phyloP scores from a whole-genome alignment of 2,888 invertebrate species.

The Chrysolina oricalcia region DNA sequence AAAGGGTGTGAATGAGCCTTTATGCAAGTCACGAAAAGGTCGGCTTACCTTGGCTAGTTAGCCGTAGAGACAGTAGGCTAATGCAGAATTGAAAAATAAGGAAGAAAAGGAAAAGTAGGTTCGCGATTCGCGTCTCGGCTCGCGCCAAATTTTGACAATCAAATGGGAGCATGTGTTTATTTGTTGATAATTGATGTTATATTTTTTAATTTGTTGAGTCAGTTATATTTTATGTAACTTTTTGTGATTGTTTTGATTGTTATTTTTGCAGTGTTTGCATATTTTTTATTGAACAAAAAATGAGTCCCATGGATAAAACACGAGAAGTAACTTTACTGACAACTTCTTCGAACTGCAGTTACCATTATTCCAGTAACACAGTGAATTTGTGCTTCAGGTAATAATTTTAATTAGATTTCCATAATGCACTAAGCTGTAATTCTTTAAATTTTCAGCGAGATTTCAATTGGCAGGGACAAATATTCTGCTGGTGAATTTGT shows the following conservation, averaged over 20 bases:
- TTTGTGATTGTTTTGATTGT: not conserved
- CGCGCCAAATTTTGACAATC: slow-evolving; percentile 34
- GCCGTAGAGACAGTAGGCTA: too few species aligned
- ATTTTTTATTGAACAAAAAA: not conserved
- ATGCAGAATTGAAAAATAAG: too few species aligned
- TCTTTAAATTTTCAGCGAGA: slow-evolving; percentile 23
- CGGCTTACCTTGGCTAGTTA: too few species aligned
- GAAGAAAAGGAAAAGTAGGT: too few species aligned
- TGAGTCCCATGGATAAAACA: not conserved
- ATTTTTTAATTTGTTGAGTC: slow-evolving; percentile 23
- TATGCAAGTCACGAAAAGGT: too few species aligned
- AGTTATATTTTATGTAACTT: slow-evolving; percentile 1
- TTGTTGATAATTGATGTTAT: slow-evolving; percentile 13
- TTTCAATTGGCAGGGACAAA: slow-evolving; percentile 25
- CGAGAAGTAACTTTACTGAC: slow-evolving; percentile 1
- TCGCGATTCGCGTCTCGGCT: too few species aligned
- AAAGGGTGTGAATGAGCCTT: too few species aligned
- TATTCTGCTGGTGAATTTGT: slow-evolving; percentile 32
- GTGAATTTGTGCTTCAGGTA: slow-evolving; percentile 10
- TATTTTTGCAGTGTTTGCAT: slow-evolving; percentile 11
- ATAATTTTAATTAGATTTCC: not conserved
- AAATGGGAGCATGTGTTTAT: not conserved
- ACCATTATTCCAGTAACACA: not conserved
- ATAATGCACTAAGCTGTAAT: not conserved
- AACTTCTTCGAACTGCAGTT: not conserved